These are phyloP conservation scores for Propithecus coquereli DNA, from an alignment of 2,113 vertebrate species.

Conservation along the genomic window DNA sequence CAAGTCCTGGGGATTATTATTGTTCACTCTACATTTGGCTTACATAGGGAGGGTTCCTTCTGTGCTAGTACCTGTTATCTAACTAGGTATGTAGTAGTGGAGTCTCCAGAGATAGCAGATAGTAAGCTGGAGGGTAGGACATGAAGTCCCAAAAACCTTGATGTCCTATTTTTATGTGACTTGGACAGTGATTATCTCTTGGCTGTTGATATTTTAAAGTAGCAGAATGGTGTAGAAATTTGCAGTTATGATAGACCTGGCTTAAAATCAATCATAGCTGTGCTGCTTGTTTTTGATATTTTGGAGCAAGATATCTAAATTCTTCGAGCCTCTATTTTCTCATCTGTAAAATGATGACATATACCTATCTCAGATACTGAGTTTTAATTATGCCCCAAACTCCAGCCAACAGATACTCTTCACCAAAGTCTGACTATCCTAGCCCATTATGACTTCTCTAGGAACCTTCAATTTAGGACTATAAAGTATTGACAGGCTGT, in stretches of 20 bases:
- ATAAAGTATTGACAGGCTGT: background rate
- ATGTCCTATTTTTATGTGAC: conserved; percentile 26
- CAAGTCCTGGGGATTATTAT: background rate
- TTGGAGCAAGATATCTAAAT: conserved; percentile 40
- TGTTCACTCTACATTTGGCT: background rate
- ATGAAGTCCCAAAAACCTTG: background rate
- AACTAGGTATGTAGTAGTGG: background rate
- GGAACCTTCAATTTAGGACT: background rate
- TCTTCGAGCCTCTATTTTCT: background rate
- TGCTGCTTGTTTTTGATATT: conserved; percentile 25
- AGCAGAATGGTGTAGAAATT: background rate
- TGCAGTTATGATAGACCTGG: background rate
- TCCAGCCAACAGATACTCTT: background rate
- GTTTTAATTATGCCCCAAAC: conserved; percentile 19
- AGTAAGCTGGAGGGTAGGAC: background rate
- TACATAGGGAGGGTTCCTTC: background rate
- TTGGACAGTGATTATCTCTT: conserved; percentile 30
- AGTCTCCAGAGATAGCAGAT: background rate
- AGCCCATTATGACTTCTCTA: background rate
- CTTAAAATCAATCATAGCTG: conserved; percentile 37
- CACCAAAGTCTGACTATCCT: background rate
- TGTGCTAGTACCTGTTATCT: background rate
- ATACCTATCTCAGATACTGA: background rate
- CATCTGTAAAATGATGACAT: conserved; percentile 23
- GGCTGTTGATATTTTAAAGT: conserved; percentile 34